Evolutionary conservation across 64 coral and sea anemone species (phyloP), one percentile per base, ranked within the genome.

Genomic region (Astreopora myriophthalma): DNA sequence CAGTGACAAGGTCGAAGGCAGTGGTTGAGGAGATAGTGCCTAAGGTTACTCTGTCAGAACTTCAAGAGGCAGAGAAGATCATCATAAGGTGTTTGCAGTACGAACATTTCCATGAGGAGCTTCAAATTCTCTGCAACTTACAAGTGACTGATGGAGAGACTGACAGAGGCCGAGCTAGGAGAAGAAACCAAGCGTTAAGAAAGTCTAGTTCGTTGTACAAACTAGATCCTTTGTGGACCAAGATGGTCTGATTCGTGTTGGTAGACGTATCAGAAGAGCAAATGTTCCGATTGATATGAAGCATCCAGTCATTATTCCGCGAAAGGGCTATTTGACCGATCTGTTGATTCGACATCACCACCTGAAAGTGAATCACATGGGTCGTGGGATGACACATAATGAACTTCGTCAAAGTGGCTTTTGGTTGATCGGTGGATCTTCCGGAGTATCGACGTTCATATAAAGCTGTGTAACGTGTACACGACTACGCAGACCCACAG

Each of bases 61-160:
- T 88, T 58, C 38, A 88, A 57, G 48, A 74, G n/a, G 85, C 85
- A 29, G 85, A 88, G 69, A 86, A 75, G 44, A 71, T 28, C 20
- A 88, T 88, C 69, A 88, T 88, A 48, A 72, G 33, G 23, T 48
- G 85, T 88, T 70, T 88, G 48, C 85, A 88, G 31, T 37, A 55
- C 30, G 65, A 73, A 73, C 28, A 51, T 70, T 87, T 87, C 68
- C 63, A 8, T 31, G 67, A 71, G 29, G 85, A 87, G 22, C 63
- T 87, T 12, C n/a, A 68, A 32, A 30, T 49, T 48, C 42, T 87
- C 28, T 34, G 85, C 62, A n/a, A 44, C 20, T 30, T 72, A 48
- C 71, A 68, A 23, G 46, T 39, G 19, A 70, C 63, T 27, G 28
- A 44, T 12, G 23, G 39, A 70, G 67, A 48, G 42, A 86, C 33